Conservation (phyloP, 2,888 invertebrate genomes). For the Seira sanloemensis region DNA sequence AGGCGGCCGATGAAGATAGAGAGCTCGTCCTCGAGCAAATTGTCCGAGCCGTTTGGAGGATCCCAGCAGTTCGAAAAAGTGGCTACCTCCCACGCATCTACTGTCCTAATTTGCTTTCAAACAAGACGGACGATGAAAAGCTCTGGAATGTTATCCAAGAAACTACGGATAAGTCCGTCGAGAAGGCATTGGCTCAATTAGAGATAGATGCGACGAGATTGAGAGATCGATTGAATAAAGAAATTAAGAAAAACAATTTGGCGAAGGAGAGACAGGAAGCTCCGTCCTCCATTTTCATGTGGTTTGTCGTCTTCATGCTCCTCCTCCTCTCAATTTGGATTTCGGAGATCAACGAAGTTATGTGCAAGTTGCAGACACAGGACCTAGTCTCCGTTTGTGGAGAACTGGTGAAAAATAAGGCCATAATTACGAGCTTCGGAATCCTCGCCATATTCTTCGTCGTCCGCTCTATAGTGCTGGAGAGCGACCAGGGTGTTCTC, state of each 20-base stretch:
- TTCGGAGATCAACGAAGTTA: background rate
- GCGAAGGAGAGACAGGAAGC: background rate
- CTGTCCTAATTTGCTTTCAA: slow-evolving; percentile 27
- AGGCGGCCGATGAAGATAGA: slow-evolving; percentile 8
- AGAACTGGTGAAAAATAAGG: background rate
- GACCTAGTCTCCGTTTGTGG: background rate
- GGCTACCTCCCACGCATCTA: slow-evolving; percentile 32
- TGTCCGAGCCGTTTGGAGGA: slow-evolving; percentile 30
- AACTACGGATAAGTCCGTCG: slow-evolving; percentile 26
- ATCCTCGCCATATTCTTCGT: background rate
- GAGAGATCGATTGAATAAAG: background rate
- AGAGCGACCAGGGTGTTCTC: background rate
- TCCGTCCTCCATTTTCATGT: background rate
- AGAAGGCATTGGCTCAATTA: slow-evolving; percentile 21
- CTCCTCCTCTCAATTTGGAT: background rate
- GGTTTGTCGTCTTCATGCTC: background rate
- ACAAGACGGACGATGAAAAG: slow-evolving; percentile 23
- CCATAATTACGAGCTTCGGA: background rate
- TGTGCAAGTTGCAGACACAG: background rate
- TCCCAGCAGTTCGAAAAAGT: background rate
- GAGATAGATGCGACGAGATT: slow-evolving; percentile 19
- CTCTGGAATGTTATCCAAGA: slow-evolving; percentile 39
- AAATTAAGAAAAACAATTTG: background rate
- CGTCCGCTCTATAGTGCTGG: background rate
- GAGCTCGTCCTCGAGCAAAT: background rate